Evolutionary conservation across 1,140 invertebrate species (phyloP).

Genomic region (Spodoptera frugiperda): DNA sequence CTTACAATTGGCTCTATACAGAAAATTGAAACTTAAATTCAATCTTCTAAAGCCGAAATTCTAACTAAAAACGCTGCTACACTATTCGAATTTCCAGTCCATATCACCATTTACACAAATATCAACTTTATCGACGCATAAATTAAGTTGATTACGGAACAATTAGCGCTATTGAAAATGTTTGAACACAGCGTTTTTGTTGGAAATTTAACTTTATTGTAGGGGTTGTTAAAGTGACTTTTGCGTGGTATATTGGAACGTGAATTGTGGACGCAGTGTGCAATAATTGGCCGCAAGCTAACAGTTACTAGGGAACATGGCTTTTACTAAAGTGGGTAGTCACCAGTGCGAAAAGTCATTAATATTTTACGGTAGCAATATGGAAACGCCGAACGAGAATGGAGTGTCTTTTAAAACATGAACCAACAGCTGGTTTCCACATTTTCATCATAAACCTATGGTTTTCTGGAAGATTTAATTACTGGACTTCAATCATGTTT

Average conservation of each 20-base stretch:
- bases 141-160: too few relatives aligned
- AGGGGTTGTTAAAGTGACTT: too few relatives aligned
- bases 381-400: slow-evolving; percentile 25
- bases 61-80: too few relatives aligned
- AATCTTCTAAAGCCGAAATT: slow-evolving; percentile 15
- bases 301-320: slow-evolving; percentile 1
- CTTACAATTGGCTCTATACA: not conserved
- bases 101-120: too few relatives aligned
- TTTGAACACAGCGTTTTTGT: too few relatives aligned
- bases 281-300: slow-evolving; percentile 26
- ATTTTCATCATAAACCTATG: not conserved
- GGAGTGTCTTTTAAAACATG: slow-evolving; percentile 21
- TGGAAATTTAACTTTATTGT: too few relatives aligned
- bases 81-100: too few relatives aligned
- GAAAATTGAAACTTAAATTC: slow-evolving; percentile 33
- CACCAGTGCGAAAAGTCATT: slow-evolving; percentile 36
- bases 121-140: too few relatives aligned
- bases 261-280: slow-evolving; percentile 1
- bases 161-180: too few relatives aligned
- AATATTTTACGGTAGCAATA: slow-evolving; percentile 31
- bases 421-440: slow-evolving; percentile 10
- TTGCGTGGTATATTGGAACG: too few relatives aligned
- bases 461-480: too few relatives aligned
- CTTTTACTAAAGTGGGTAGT: slow-evolving; percentile 13
- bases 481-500: too few relatives aligned